Conservation (phyloP, 2,888 invertebrate genomes). For the Drosophila suboccidentalis region DNA sequence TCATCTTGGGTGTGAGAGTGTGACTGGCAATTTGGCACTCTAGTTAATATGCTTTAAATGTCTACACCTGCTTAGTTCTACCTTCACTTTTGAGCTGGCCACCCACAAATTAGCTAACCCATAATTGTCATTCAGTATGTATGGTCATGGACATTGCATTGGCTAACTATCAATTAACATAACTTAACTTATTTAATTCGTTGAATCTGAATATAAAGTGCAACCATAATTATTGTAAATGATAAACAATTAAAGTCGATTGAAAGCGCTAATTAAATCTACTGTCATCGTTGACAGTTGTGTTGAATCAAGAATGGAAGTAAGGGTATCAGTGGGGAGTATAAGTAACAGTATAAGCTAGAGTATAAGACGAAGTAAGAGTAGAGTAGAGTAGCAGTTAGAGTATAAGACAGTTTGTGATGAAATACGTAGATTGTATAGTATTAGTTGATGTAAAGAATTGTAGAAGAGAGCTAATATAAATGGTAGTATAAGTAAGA, state of each 20-base stretch:
- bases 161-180: constrained; percentile 52
- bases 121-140: constrained; percentile 60
- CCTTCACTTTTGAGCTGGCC: constrained; percentile 57
- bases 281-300: constrained; percentile 4
- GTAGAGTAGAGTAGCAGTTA: not conserved
- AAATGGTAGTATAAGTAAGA: not conserved
- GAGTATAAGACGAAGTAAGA: not conserved
- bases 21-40: constrained; percentile 5
- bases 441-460: not conserved
- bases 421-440: not conserved
- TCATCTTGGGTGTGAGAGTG: not conserved
- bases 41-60: constrained; percentile 2
- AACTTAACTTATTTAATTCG: constrained; percentile 31
- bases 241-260: constrained; percentile 29
- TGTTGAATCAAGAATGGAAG: not conserved
- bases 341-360: not conserved
- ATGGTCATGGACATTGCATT: constrained; percentile 22
- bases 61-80: constrained; percentile 20
- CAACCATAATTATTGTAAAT: constrained; percentile 34
- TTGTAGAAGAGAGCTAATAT: not conserved
- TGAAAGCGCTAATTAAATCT: constrained; percentile 8
- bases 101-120: constrained; percentile 55
- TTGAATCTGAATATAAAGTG: constrained; percentile 15
- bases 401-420: not conserved
- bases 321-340: not conserved